Evolutionary conservation across 2,113 vertebrate genomes (phyloP).

Genomic region (Setophaga petechia): DNA sequence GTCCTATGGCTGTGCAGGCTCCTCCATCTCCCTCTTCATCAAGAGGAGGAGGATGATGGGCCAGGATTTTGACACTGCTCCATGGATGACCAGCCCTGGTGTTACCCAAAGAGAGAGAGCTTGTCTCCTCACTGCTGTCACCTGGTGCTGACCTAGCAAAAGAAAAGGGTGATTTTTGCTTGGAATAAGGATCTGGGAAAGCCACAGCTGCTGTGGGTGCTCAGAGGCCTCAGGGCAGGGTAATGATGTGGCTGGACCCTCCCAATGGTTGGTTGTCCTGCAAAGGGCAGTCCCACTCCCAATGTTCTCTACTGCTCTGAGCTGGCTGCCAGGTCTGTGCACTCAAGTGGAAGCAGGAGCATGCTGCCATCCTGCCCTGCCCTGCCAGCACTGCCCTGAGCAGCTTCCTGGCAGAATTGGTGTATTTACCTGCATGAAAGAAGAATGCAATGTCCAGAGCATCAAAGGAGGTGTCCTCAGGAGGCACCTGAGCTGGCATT

Average conservation of each 20-base stretch:
- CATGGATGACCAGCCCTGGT: not conserved
- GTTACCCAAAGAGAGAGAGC: not conserved
- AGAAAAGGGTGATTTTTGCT: not conserved
- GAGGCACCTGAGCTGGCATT: not conserved
- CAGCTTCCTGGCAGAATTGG: not conserved
- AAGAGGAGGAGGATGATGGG: not conserved
- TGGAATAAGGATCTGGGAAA: not conserved
- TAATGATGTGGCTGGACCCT: rapidly evolving
- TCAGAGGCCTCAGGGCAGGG: not conserved
- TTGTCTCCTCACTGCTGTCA: not conserved
- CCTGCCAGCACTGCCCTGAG: not conserved
- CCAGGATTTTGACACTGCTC: not conserved
- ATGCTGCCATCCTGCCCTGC: not conserved
- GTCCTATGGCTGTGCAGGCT: not conserved
- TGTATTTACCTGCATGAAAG: not conserved
- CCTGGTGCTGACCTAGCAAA: not conserved
- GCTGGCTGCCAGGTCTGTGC: not conserved
- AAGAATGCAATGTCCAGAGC: not conserved
- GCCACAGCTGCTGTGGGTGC: not conserved
- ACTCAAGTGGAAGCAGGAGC: not conserved
- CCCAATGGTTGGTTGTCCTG: not conserved
- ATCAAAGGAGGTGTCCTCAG: not conserved
- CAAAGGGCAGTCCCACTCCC: not conserved
- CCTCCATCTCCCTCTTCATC: not conserved
- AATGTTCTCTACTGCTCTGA: not conserved